These are phyloP conservation scores for Galeopsomyia nigrocyanea DNA, from an alignment of 2,888 invertebrate genomes.

Conservation along the genomic window DNA sequence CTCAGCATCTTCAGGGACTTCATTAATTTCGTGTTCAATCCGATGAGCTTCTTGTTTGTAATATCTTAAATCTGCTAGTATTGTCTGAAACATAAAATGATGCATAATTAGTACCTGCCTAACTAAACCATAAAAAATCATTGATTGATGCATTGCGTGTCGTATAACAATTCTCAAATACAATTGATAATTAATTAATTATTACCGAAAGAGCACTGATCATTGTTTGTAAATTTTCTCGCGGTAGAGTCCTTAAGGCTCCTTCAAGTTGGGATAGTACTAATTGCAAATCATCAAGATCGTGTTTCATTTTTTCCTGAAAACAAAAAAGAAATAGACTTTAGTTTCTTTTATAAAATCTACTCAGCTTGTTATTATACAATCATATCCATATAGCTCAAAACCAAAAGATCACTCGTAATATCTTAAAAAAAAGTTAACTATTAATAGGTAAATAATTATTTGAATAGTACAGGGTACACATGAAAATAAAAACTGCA, in stretches of 20 bases:
- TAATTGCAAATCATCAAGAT: constrained; percentile 79
- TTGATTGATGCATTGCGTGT: too few relatives aligned
- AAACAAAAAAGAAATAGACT: constrained; percentile 39
- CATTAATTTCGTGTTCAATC: constrained; percentile 75
- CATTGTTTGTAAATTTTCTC: constrained; percentile 80
- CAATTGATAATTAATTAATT: background rate
- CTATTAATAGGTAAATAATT: too few relatives aligned
- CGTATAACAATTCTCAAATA: background rate
- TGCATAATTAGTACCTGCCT: background rate
- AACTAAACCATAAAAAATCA: too few relatives aligned
- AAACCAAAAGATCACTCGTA: too few relatives aligned
- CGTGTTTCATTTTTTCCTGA: constrained; percentile 68
- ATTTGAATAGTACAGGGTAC: constrained; percentile 6
- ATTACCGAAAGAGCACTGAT: constrained; percentile 81
- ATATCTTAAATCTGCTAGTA: constrained; percentile 78
- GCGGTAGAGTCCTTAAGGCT: constrained; percentile 78
- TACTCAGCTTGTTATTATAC: background rate
- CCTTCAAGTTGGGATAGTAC: constrained; percentile 79
- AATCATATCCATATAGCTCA: too few relatives aligned
- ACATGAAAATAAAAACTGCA: too few relatives aligned
- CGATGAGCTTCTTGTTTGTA: constrained; percentile 78
- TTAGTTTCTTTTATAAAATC: background rate
- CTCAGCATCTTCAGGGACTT: constrained; percentile 77
- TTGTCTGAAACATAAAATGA: constrained; percentile 72
- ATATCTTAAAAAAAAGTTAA: too few relatives aligned